Conservation (phyloP, 2,797 vertebrate species). For the Meda fulgida region DNA sequence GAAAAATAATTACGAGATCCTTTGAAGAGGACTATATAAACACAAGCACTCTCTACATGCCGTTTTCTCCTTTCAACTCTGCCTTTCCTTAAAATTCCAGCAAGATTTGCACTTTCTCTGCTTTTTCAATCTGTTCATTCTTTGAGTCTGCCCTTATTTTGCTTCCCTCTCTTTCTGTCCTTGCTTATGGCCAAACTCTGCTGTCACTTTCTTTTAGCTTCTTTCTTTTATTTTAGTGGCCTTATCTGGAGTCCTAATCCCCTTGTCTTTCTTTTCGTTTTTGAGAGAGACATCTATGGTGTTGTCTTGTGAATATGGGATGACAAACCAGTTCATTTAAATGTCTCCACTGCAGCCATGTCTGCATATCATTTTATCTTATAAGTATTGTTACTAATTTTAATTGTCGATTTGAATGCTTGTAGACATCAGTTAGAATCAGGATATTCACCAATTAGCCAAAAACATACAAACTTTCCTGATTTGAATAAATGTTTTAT, state of each 20-base stretch:
- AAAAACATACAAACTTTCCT: neutral
- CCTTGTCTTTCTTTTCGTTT: constrained; percentile 24
- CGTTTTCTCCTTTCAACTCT: constrained; percentile 70
- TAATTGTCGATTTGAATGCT: neutral
- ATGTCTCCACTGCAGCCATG: neutral
- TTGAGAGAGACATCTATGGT: neutral
- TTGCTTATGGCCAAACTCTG: constrained; percentile 28
- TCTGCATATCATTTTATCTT: neutral
- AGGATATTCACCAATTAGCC: neutral
- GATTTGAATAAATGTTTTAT: neutral
- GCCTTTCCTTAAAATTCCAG: constrained; percentile 67
- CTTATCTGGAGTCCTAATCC: neutral
- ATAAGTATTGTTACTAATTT: neutral
- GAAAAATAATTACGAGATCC: constrained; percentile 68
- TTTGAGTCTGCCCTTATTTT: constrained; percentile 33
- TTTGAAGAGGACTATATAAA: constrained; percentile 72
- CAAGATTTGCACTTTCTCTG: constrained; percentile 70
- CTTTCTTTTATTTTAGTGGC: neutral
- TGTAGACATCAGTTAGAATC: neutral
- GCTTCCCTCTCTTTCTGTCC: constrained; percentile 47
- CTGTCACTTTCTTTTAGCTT: constrained; percentile 32
- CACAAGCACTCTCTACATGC: constrained; percentile 73
- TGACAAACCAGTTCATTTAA: neutral
- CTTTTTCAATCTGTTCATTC: constrained; percentile 73
- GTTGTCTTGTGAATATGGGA: neutral